Base-by-base conservation (phyloP, 1,140 invertebrate species). In the Protaetia brevitarsis region DNA sequence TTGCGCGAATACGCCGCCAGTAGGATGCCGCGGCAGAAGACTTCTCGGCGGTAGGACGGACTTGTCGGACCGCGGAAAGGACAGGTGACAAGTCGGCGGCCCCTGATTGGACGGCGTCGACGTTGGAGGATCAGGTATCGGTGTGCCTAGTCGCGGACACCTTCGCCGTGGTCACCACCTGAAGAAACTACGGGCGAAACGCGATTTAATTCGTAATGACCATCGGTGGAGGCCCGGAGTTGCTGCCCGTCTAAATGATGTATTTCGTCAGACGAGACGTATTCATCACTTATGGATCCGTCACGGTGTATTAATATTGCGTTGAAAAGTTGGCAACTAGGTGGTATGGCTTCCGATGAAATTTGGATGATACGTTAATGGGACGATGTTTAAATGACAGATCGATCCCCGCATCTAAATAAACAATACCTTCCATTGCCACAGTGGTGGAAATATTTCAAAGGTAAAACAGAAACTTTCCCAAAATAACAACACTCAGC, bases 211-310 rank as follows among this genome's bases (percentile, higher is more conserved):
- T 21, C 13, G 13, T 45, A 45, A 1, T 45, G 41, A 19, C 13
- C 41, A 7, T 4, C 13, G 3, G 11, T 6, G 3, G 11, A 45
- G 3, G 13, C 5, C 13, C 16, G 41, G 41, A 45, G 41, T 45
- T 19, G 13, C 41, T 19, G n/a, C 2, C n/a, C 41, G 13, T 8
- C n/a, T 45, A 45, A 45, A 45, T 45, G 41, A 45, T 45, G 41
- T 45, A 45, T 45, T 13, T 45, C 41, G 41, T 45, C 13, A 21
- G 41, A 45, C 41, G 41, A 45, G 41, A 45, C 41, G 41, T 45
- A 45, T 45, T 45, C 41, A 45, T 45, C 41, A 45, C 13, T 45
- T 45, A 45, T 45, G 41, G 37, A 45, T 45, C 41, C 41, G 41
- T 45, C 41, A 45, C 41, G 41, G 23, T 45, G 16, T 45, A 45